Conservation (phyloP, 2,797 vertebrate genomes). For the Karalla daura region DNA sequence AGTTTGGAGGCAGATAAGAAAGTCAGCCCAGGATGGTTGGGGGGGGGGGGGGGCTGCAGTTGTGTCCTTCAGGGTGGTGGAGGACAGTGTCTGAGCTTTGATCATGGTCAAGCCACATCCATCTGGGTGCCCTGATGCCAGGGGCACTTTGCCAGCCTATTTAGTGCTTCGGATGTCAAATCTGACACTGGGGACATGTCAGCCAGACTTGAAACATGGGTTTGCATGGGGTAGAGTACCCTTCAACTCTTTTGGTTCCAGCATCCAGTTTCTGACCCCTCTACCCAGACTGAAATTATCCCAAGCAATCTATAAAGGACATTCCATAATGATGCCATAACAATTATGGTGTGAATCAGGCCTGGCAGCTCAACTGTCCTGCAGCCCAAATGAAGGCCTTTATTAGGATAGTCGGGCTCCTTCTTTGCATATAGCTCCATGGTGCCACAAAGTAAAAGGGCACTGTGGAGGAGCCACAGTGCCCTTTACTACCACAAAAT, state of each 20-base stretch:
- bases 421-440: slow-evolving; percentile 67
- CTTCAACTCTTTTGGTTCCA: slow-evolving; percentile 69
- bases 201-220: slow-evolving; percentile 68
- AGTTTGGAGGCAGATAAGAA: slow-evolving; percentile 37
- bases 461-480: slow-evolving; percentile 55
- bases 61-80: slow-evolving; percentile 78
- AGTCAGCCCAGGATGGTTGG: slow-evolving; percentile 14
- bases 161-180: slow-evolving; percentile 73
- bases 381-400: slow-evolving; percentile 66
- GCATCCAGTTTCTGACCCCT: slow-evolving; percentile 54
- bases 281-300: slow-evolving; percentile 59
- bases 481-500: slow-evolving; percentile 70
- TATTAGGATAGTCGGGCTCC: slow-evolving; percentile 63
- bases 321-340: slow-evolving; percentile 66
- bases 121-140: slow-evolving; percentile 78
- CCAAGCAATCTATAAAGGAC: slow-evolving; percentile 50
- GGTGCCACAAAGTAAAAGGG: slow-evolving; percentile 71
- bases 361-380: slow-evolving; percentile 72
- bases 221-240: slow-evolving; percentile 55
- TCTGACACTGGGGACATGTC: slow-evolving; percentile 73
- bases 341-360: slow-evolving; percentile 59
- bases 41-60: slow-evolving; percentile 28
- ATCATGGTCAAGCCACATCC: slow-evolving; percentile 77
- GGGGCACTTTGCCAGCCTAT: slow-evolving; percentile 74
- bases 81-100: slow-evolving; percentile 77